These are phyloP conservation scores for Ornithorhynchus anatinus DNA, from an alignment of 2,113 vertebrate species.

Conservation along the genomic window DNA sequence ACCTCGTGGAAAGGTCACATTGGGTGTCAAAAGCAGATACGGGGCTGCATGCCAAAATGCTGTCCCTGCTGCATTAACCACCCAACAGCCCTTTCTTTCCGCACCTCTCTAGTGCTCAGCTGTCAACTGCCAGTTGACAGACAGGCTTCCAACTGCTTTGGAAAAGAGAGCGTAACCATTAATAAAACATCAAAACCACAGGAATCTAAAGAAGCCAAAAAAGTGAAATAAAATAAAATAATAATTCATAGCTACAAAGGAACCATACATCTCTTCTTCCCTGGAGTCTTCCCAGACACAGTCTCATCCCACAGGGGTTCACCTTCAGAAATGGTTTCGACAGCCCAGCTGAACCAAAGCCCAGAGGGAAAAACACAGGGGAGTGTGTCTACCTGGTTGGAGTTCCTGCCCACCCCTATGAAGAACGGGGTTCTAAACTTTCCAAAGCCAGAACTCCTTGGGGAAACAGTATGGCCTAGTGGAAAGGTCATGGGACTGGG, in stretches of 20 bases:
- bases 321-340: conserved; percentile 4
- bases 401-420: neutral
- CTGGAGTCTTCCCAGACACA: neutral
- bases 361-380: neutral
- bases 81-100: fast-evolving
- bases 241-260: conserved; percentile 14
- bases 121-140: conserved; percentile 19
- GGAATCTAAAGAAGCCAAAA: neutral
- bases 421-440: neutral
- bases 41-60: neutral
- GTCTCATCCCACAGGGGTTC: neutral
- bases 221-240: conserved; percentile 35
- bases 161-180: neutral
- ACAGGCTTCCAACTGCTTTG: conserved; percentile 6
- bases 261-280: neutral
- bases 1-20: too few relatives aligned
- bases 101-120: neutral
- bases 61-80: neutral
- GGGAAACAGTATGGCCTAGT: too few relatives aligned
- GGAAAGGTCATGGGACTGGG: too few relatives aligned
- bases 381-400: neutral
- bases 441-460: neutral
- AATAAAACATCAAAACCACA: conserved; percentile 54
- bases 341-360: neutral
- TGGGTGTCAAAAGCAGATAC: neutral